Conservation (phyloP, 2,113 vertebrate genomes). For the Donacobius atricapilla region DNA sequence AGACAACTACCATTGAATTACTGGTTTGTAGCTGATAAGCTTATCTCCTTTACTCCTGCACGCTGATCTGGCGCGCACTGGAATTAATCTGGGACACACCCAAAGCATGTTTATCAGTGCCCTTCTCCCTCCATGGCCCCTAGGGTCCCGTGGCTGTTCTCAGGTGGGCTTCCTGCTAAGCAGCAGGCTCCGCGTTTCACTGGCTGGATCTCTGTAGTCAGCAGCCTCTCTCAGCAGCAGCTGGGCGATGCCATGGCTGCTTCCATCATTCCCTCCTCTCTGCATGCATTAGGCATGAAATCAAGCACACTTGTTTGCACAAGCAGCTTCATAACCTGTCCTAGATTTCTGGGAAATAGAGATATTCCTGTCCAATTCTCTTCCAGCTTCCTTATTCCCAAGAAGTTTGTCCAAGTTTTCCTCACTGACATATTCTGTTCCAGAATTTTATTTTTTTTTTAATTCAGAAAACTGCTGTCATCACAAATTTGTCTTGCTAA, state of each 20-base stretch:
- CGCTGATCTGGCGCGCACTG: background rate
- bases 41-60: background rate
- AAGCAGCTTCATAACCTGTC: background rate
- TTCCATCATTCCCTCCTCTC: background rate
- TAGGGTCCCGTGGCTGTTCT: background rate
- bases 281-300: background rate
- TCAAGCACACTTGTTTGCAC: background rate
- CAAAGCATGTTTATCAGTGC: background rate
- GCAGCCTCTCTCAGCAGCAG: background rate
- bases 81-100: background rate
- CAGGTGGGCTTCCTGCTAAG: background rate
- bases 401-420: background rate
- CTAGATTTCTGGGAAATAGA: background rate
- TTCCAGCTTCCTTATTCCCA: background rate
- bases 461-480: background rate
- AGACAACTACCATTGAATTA: background rate
- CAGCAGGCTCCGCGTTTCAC: background rate
- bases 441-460: background rate
- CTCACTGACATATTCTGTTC: background rate
- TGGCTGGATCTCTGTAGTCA: background rate
- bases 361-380: background rate
- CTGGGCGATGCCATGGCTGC: rapidly evolving
- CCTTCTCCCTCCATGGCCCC: background rate
- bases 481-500: background rate
- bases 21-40: background rate